These are phyloP conservation scores for Tromatobia lineatoria DNA, from an alignment of 2,888 invertebrate genomes.

Conservation along the genomic window DNA sequence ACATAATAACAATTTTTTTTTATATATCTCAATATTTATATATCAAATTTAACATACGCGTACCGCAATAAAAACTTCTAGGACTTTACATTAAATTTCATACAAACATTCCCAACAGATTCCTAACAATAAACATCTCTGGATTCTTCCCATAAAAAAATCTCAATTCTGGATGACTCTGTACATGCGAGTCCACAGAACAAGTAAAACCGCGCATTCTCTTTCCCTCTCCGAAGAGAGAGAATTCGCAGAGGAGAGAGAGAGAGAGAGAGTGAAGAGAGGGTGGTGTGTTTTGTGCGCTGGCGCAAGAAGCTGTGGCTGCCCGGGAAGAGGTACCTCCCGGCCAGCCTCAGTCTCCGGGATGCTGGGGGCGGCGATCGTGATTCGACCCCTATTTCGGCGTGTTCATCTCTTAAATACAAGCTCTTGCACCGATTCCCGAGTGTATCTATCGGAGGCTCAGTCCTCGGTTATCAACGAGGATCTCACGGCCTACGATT, in stretches of 20 bases:
- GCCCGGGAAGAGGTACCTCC: constrained; percentile 84
- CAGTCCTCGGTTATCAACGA: not conserved
- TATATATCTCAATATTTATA: no score
- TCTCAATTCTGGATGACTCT: constrained; percentile 40
- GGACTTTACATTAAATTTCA: no score
- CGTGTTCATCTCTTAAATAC: constrained; percentile 76
- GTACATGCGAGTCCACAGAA: constrained; percentile 6
- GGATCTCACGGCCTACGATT: constrained; percentile 24
- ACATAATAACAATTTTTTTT: no score
- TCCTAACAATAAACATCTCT: no score
- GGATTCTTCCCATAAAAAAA: not conserved
- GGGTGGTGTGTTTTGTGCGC: constrained; percentile 79
- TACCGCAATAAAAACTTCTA: no score
- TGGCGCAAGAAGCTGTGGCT: constrained; percentile 84
- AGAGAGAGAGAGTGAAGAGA: constrained; percentile 80
- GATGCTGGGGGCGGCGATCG: constrained; percentile 85
- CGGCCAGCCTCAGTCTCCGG: constrained; percentile 85
- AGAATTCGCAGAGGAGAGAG: constrained; percentile 75
- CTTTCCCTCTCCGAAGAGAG: constrained; percentile 58
- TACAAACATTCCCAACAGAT: no score
- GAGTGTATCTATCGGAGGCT: constrained; percentile 19
- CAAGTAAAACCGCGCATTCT: not conserved
- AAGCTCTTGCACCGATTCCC: constrained; percentile 71
- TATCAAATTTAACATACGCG: no score
- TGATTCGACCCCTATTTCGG: constrained; percentile 83